These are phyloP conservation scores for Dendrocopos noguchii DNA, from an alignment of 2,113 vertebrate genomes.

Conservation along the genomic window DNA sequence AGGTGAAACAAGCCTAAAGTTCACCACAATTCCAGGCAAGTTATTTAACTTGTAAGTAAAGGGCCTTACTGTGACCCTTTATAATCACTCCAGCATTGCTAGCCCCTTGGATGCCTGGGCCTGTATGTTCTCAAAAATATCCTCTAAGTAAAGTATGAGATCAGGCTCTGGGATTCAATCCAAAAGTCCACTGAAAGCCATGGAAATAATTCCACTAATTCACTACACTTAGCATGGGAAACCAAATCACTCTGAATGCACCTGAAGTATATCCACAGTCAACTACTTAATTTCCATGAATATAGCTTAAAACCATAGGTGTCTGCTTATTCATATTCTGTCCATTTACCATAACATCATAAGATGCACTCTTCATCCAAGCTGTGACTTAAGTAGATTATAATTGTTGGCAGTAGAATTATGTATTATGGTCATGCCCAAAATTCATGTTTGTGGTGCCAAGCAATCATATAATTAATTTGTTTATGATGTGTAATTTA, in stretches of 20 bases:
- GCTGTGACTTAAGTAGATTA: conserved; percentile 30
- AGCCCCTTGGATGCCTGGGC: neutral
- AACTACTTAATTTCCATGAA: neutral
- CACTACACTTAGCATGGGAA: neutral
- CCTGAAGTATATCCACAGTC: conserved; percentile 13
- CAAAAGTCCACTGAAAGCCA: neutral
- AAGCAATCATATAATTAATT: conserved; percentile 56
- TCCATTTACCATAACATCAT: neutral
- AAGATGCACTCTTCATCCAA: conserved; percentile 14
- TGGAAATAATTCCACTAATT: neutral
- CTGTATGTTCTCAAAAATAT: conserved; percentile 22
- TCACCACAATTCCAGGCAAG: neutral
- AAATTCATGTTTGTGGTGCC: conserved; percentile 11
- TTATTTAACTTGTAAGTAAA: neutral
- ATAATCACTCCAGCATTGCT: neutral
- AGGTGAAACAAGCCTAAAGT: neutral
- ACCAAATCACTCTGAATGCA: neutral
- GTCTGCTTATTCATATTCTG: neutral
- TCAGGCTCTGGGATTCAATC: neutral
- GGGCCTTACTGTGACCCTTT: neutral
- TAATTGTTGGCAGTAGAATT: conserved; percentile 25
- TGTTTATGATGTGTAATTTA: conserved; percentile 7
- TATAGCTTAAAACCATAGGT: neutral
- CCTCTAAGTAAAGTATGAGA: neutral
- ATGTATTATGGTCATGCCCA: neutral